These are phyloP conservation scores for Ectropis grisescens DNA, from an alignment of 1,140 invertebrate species.

Conservation along the genomic window DNA sequence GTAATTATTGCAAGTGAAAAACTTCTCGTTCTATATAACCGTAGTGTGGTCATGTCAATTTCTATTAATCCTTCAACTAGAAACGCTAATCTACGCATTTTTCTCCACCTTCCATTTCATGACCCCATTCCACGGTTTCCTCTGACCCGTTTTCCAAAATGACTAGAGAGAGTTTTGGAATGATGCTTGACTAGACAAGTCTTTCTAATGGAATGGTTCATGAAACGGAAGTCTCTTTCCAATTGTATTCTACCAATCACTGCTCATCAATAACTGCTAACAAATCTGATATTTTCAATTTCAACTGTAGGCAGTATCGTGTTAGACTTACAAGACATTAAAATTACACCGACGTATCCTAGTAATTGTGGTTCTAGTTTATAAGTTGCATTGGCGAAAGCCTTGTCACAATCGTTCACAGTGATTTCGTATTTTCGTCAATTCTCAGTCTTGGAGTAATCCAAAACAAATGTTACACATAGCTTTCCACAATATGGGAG, in stretches of 20 bases:
- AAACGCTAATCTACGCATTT: no score
- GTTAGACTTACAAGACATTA: constrained; percentile 47
- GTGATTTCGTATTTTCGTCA: no score
- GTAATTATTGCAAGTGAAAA: no score
- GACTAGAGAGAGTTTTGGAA: no score
- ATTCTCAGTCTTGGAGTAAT: no score
- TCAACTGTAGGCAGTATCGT: constrained; percentile 54
- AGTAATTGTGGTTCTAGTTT: constrained; percentile 37
- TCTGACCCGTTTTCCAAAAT: no score
- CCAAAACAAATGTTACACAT: constrained; percentile 42
- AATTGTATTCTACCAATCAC: no score
- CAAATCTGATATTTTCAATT: constrained; percentile 39
- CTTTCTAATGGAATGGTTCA: constrained; percentile 12
- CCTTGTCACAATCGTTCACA: no score
- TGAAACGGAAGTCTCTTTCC: constrained; percentile 7
- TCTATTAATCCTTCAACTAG: no score
- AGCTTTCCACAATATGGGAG: constrained; percentile 50
- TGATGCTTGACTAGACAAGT: constrained; percentile 1
- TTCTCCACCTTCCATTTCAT: constrained; percentile 9
- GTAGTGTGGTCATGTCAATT: no score
- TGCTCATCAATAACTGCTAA: constrained; percentile 7
- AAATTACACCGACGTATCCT: constrained; percentile 31
- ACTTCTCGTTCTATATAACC: no score
- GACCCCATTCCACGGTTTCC: not conserved
- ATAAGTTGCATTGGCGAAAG: not conserved